Base-by-base conservation (phyloP, 2,797 vertebrate species). In the Epinephelus awoara region DNA sequence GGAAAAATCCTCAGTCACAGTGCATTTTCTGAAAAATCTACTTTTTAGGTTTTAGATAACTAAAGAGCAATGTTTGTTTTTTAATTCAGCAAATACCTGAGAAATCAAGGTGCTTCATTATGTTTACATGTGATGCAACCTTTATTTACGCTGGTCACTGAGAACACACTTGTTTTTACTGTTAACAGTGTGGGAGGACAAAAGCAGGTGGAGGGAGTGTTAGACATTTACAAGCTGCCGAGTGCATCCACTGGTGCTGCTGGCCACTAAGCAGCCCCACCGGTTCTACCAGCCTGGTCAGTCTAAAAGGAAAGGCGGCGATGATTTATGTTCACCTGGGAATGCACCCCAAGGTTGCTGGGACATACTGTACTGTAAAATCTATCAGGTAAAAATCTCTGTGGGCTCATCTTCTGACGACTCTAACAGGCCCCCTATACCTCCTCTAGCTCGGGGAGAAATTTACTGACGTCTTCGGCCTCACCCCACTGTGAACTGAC, bases 361-460 rank as follows among this genome's bases (percentile, higher is more conserved):
- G 40, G 21, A 84, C 57, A 40, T 19, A 58, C 66, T 66, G 56
- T 50, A 25, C 78, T 82, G 83, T 79, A 76, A 84, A 84, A 82
- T 71, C 85, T 65, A 81, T 87, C 78, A 80, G 27, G 52, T 57
- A 5, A 55, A 67, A 59, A 44, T 55, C 68, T 75, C 79, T 52
- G 34, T 47, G 51, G 27, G 59, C 47, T 82, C 68, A 59, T 77
- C 77, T 87, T 77, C 77, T 87, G 72, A 89, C 23, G 77, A 81
- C 80, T 83, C 63, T 80, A 89, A 82, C 83, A 88, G 84, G 64
- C 79, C 54, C 54, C 42, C 72, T 56, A 46, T 80, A 50, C 59
- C 75, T 67, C 0, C 38, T 84, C 23, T 42, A 40, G 52, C 74
- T 77, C 21, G 1, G 25, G 66, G 74, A 75, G 67, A 72, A 65